Conservation (phyloP, 2,888 invertebrate genomes). For the Blera fallax region DNA sequence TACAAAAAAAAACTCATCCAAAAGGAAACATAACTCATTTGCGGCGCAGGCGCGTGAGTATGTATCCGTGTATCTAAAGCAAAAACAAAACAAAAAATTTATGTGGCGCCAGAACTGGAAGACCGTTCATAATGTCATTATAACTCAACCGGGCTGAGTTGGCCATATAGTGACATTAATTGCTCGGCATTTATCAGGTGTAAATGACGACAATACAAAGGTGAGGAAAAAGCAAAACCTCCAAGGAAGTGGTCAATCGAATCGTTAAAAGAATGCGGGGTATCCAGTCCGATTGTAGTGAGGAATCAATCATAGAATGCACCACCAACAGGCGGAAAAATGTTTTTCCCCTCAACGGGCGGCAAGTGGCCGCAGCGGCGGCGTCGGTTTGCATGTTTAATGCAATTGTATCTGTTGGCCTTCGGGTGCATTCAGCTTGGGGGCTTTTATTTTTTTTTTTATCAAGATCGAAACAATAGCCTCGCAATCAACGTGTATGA, state of each 20-base stretch:
- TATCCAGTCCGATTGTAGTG: constrained; percentile 22
- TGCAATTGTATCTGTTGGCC: constrained; percentile 6
- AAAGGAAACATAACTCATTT: constrained; percentile 22
- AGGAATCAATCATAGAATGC: constrained; percentile 55
- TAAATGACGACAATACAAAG: constrained; percentile 58
- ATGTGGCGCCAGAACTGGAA: constrained; percentile 58
- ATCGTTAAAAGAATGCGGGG: constrained; percentile 34
- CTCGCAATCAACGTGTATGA: constrained; percentile 31
- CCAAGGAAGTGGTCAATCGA: constrained; percentile 70
- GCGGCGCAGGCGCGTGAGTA: neutral
- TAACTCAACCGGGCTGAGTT: constrained; percentile 21
- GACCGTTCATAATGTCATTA: constrained; percentile 54
- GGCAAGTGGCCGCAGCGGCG: neutral
- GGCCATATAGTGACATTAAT: constrained; percentile 64
- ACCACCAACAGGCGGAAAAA: constrained; percentile 2
- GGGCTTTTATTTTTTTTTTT: neutral
- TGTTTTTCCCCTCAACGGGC: constrained; percentile 9
- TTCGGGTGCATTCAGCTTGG: neutral
- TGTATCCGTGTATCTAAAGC: constrained; percentile 10
- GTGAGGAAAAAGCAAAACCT: neutral
- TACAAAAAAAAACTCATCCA: neutral
- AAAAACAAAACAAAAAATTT: constrained; percentile 35
- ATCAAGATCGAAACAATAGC: constrained; percentile 64
- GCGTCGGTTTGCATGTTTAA: neutral
- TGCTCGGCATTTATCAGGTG: constrained; percentile 55